These are phyloP conservation scores for Erethizon dorsatum DNA, from an alignment of 2,797 vertebrate species.

Conservation along the genomic window DNA sequence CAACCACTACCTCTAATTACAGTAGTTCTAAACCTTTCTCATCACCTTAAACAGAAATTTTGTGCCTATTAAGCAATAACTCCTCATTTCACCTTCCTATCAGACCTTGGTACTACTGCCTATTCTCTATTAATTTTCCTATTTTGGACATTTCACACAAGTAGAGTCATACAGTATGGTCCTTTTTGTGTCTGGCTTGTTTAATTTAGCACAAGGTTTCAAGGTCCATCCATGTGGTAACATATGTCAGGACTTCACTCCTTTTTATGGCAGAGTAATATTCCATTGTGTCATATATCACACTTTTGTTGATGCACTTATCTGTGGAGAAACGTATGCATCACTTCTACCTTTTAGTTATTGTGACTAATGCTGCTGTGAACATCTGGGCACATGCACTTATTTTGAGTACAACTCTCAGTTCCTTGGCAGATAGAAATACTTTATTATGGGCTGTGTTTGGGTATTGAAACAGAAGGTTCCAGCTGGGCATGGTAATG, in stretches of 20 bases:
- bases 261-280: constrained; percentile 49
- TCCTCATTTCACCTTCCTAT: not conserved
- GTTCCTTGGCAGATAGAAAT: constrained; percentile 15
- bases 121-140: constrained; percentile 8
- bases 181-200: not conserved
- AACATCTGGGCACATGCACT: constrained; percentile 6
- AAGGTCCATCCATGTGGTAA: not conserved
- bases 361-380: not conserved
- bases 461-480: not conserved
- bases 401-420: not conserved
- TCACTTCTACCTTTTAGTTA: not conserved
- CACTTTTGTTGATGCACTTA: not conserved
- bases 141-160: not conserved
- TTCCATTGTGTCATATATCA: not conserved
- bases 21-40: not conserved
- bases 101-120: not conserved
- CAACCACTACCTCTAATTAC: not conserved
- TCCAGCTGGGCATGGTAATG: not conserved
- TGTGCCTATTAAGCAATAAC: not conserved
- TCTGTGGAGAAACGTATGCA: not conserved
- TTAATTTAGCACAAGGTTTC: constrained; percentile 28
- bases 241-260: not conserved
- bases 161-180: not conserved
- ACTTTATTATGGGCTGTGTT: not conserved
- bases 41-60: not conserved